Conservation (phyloP, 2,888 invertebrate genomes). For the Cryptus viduatorius region DNA sequence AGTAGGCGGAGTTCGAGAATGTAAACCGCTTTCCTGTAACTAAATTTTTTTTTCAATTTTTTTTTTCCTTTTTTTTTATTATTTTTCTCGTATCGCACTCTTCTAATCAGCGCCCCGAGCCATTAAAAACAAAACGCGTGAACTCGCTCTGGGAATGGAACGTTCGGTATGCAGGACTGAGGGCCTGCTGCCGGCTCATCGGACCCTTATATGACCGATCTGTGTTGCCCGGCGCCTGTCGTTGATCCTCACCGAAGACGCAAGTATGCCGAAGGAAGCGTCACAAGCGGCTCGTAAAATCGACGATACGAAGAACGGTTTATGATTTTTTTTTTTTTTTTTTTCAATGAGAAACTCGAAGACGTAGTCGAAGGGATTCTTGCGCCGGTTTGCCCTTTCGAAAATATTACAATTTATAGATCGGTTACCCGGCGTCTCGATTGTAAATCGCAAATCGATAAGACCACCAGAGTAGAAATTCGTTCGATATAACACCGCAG, state of each 20-base stretch:
- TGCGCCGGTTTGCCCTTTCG: not conserved
- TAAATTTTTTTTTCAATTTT: constrained; percentile 27
- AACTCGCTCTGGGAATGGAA: constrained; percentile 54
- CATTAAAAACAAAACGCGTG: constrained; percentile 48
- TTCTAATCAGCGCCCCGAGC: constrained; percentile 44
- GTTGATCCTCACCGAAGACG: not conserved
- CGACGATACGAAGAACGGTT: constrained; percentile 50
- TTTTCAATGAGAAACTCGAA: constrained; percentile 50
- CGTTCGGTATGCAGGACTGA: constrained; percentile 52
- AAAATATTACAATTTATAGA: not conserved
- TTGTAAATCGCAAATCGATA: not conserved
- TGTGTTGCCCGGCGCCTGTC: constrained; percentile 58
- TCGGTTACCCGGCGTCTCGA: no score
- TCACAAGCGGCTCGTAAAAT: constrained; percentile 55
- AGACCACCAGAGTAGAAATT: not conserved
- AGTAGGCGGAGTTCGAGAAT: constrained; percentile 37
- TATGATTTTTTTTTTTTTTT: constrained; percentile 54
- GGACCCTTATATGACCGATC: constrained; percentile 45
- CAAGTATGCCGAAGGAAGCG: constrained; percentile 27
- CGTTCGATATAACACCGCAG: not conserved
- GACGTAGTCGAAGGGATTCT: constrained; percentile 34
- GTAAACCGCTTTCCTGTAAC: not conserved
- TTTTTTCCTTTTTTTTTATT: constrained; percentile 33
- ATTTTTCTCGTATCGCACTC: constrained; percentile 55
- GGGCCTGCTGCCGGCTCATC: constrained; percentile 12